Evolutionary conservation across 2,888 invertebrate genomes (phyloP).

Genomic region (Synergus umbraculus): DNA sequence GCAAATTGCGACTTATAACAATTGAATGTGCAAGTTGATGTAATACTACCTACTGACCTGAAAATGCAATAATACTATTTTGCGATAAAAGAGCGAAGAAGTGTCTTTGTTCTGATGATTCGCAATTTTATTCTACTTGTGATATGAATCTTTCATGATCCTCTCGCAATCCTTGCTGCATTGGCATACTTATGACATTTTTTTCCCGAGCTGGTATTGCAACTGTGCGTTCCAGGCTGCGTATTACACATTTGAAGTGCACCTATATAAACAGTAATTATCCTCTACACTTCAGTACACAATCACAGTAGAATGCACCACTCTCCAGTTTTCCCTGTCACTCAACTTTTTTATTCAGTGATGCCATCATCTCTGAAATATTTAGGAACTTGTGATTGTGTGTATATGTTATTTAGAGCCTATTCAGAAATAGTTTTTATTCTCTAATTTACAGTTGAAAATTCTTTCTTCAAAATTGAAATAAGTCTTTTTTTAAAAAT

Average conservation of each 20-base stretch:
- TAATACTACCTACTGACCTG: background rate
- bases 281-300: background rate
- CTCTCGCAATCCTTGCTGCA: background rate
- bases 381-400: background rate
- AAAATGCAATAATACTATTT: background rate
- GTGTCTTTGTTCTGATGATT: slow-evolving; percentile 9
- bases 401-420: background rate
- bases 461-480: background rate
- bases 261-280: slow-evolving; percentile 18
- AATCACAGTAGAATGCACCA: background rate
- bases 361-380: background rate
- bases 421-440: background rate
- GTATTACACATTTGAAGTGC: slow-evolving; percentile 9
- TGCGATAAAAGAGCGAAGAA: background rate
- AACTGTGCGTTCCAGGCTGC: background rate
- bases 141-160: slow-evolving; percentile 4
- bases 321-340: background rate
- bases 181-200: background rate
- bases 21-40: background rate
- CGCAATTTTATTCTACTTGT: slow-evolving; percentile 10
- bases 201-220: slow-evolving; percentile 10
- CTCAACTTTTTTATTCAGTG: background rate
- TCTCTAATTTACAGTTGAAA: background rate
- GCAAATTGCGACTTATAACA: background rate
- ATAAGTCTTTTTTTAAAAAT: no score